Percentiles rank a stretch among this genome's conserved stretches.
Conservation (phyloP, 2,113 vertebrate genomes). For the Ammospiza nelsoni region DNA sequence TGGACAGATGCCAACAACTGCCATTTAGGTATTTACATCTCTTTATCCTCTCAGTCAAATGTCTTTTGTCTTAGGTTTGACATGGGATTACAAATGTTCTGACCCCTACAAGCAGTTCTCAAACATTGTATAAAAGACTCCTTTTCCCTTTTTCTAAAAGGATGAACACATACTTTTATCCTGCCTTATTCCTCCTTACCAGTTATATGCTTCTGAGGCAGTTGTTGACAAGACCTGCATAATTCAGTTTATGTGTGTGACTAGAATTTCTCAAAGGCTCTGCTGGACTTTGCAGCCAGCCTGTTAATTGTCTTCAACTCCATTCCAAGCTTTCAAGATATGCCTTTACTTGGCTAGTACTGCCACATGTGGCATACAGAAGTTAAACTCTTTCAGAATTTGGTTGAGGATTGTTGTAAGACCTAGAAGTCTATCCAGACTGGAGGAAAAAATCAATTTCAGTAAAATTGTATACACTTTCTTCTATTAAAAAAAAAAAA, state of each 20-base stretch:
- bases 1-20: constrained; percentile 73
- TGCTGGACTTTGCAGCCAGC: constrained; percentile 7
- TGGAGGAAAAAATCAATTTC: background rate
- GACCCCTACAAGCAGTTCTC: constrained; percentile 68
- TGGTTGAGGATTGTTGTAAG: background rate
- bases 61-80: constrained; percentile 68
- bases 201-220: constrained; percentile 58
- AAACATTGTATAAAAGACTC: constrained; percentile 53
- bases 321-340: background rate
- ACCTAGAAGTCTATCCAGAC: background rate
- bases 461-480: background rate
- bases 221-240: constrained; percentile 69
- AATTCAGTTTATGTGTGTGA: constrained; percentile 70
- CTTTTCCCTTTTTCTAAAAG: constrained; percentile 50
- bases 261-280: constrained; percentile 60
- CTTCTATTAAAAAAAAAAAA: background rate
- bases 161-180: constrained; percentile 66
- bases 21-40: constrained; percentile 78
- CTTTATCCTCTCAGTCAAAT: constrained; percentile 76
- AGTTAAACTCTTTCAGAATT: background rate
- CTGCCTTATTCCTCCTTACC: constrained; percentile 47
- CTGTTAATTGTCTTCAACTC: background rate
- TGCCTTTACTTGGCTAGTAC: background rate
- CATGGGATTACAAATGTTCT: constrained; percentile 68
- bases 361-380: background rate